These are phyloP conservation scores for Drosophila saltans DNA, from an alignment of 1,140 invertebrate genomes.

Conservation along the genomic window DNA sequence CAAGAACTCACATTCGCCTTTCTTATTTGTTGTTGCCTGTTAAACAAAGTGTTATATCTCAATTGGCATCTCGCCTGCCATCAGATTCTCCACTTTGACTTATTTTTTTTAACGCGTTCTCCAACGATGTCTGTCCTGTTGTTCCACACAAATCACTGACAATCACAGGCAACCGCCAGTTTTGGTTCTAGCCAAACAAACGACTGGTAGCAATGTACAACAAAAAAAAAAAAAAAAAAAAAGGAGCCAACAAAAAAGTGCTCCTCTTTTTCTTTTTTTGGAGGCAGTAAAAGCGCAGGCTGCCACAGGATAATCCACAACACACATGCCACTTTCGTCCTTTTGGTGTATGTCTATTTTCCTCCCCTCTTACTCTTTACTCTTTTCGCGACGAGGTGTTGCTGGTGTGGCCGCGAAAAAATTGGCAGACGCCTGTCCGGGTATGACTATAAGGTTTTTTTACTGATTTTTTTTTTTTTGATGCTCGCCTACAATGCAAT, in stretches of 20 bases:
- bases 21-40: neutral
- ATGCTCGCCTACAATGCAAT: slow-evolving; percentile 62
- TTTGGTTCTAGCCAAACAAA: slow-evolving; percentile 41
- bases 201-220: neutral
- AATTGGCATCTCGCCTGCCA: slow-evolving; percentile 26
- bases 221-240: slow-evolving; percentile 30
- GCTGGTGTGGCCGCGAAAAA: slow-evolving; percentile 48
- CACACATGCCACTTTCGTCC: neutral
- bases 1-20: neutral
- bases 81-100: slow-evolving; percentile 16
- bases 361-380: neutral
- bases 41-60: neutral
- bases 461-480: slow-evolving; percentile 30
- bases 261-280: slow-evolving; percentile 15
- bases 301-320: slow-evolving; percentile 22
- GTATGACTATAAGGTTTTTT: slow-evolving; percentile 44
- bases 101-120: slow-evolving; percentile 13
- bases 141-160: slow-evolving; percentile 67
- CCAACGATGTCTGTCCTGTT: slow-evolving; percentile 12
- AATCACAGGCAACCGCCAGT: slow-evolving; percentile 56
- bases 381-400: slow-evolving; percentile 50
- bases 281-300: slow-evolving; percentile 45
- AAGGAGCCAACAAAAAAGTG: slow-evolving; percentile 6
- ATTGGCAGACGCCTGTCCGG: slow-evolving; percentile 46
- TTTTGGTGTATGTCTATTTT: slow-evolving; percentile 4